Evolutionary conservation across 1,140 invertebrate species (phyloP).

Genomic region (Trissolcus basalis): DNA sequence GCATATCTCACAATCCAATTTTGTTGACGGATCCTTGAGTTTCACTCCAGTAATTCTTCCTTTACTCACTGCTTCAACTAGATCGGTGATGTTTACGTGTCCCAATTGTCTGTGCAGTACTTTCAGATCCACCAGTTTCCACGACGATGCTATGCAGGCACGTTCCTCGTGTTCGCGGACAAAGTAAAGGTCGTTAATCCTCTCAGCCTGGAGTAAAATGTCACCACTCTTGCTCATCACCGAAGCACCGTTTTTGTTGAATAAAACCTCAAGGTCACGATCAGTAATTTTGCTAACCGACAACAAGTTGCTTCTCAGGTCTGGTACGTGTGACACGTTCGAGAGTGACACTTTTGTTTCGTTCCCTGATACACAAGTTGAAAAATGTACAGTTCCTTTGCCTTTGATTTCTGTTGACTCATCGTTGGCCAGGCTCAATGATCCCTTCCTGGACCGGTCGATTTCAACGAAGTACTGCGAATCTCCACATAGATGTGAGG

Average conservation of each 20-base stretch:
- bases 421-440: neutral
- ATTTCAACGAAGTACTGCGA: neutral
- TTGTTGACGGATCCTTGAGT: neutral
- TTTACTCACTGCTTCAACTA: neutral
- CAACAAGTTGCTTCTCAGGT: conserved; percentile 3
- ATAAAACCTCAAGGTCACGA: neutral
- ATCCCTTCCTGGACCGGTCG: neutral
- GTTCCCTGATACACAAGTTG: neutral
- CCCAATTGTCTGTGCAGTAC: neutral
- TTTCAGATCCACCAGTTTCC: neutral
- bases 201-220: neutral
- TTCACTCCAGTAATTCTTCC: no score
- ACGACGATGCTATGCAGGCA: neutral
- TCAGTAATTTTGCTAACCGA: conserved; percentile 4
- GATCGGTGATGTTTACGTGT: neutral
- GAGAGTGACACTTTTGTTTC: neutral
- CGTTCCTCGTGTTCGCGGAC: neutral
- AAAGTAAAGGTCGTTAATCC: neutral
- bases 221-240: neutral
- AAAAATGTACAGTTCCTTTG: neutral
- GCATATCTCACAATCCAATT: neutral
- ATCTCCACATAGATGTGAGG: conserved; percentile 2
- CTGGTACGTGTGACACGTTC: conserved; percentile 5
- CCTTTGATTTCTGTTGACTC: neutral
- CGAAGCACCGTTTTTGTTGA: neutral